Base-by-base conservation (phyloP, 2,888 invertebrate species). In the Chorisops tibialis region DNA sequence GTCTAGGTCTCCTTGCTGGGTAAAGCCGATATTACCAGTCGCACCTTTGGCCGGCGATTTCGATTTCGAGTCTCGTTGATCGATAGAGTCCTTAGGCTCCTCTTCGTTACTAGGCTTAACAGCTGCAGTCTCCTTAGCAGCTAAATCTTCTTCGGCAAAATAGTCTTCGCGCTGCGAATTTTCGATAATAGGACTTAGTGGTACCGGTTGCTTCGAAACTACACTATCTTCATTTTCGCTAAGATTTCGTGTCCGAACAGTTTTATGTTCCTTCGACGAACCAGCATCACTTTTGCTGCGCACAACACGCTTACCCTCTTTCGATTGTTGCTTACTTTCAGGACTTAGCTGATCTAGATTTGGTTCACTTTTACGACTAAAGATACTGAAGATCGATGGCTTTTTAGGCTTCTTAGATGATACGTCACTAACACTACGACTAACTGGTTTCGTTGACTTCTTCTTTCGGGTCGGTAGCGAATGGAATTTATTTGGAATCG, bases 141-240 rank as follows among this genome's bases (percentile, higher is more conserved):
- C 41, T 11, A 22, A 19, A 45, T 59, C 38, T 21, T 59, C 68
- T 50, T 72, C 70, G 16, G 68, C 82, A 67, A 87, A 87, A 70
- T 86, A 87, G 71, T 88, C 87, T 69, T 87, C 87, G 66, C 86
- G 81, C 14, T 85, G 88, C 11, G 87, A 83, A 65, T 86, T 85
- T 77, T 91, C 91, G 67, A 90, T 89, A 54, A 91, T 91, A 1
- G 91, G 91, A 7, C 89, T 89, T 18, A 91, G 73, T 71, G 88
- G 90, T 62, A 85, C 81, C 71, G 87, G 87, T 67, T 83, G 84
- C 61, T 83, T 82, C 67, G 79, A 77, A 19, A 79, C 75, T 2
- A 81, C 81, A 12, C 19, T 19, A 67, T 83, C 83, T 69, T 86
- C 85, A 67, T 82, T 82, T 73, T 85, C 84, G 72, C 83, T 84